Evolutionary conservation across 2,797 vertebrate species (phyloP), one percentile per base, ranked within the genome.

Genomic region (Loriculus beryllinus): DNA sequence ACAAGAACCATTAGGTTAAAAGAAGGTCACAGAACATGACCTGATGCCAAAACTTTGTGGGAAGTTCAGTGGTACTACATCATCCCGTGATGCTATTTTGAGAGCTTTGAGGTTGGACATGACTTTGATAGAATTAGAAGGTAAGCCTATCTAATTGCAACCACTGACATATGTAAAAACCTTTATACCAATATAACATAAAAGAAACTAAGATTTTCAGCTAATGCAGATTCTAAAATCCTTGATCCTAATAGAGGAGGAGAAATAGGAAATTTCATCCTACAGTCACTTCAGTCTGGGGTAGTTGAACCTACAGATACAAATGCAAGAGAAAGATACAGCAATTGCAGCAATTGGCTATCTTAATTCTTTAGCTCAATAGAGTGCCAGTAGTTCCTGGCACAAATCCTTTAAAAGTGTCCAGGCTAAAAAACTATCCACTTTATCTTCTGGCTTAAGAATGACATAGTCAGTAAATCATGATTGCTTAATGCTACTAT

Each of bases 371-470:
- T 88, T 75, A 43, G 29, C 42, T 90, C 65, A 48, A 13, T 4
- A 35, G 56, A 19, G 23, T 52, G 68, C 19, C 39, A 70, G 19
- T 29, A 8, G 33, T 49, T 92, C 49, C 64, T 77, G 48, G 17
- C 7, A 80, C 29, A 86, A 91, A 65, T 48, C 19, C 47, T 82
- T 70, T 21, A n/a, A 45, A 64, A 28, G 22, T 12, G 20, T 52
- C 26, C 80, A 65, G 47, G 47, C 64, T 79, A 65, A 86, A 90
- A 43, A 70, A 48, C 33, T 35, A 86, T 4, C 18, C 21, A 49
- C 37, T 81, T 85, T 78, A 79, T 70, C 56, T 90, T 78, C 51
- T 80, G n/a, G 18, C 37, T 87, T 89, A 88, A 86, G 64, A 93
- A 90, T 12, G 57, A 54, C 45, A 51, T 6, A 72, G 64, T 54